A percentile compares a stretch with the other conserved stretches of the same genome.
Conservation (phyloP, 2,797 vertebrate genomes). For the Sciurus vulgaris region DNA sequence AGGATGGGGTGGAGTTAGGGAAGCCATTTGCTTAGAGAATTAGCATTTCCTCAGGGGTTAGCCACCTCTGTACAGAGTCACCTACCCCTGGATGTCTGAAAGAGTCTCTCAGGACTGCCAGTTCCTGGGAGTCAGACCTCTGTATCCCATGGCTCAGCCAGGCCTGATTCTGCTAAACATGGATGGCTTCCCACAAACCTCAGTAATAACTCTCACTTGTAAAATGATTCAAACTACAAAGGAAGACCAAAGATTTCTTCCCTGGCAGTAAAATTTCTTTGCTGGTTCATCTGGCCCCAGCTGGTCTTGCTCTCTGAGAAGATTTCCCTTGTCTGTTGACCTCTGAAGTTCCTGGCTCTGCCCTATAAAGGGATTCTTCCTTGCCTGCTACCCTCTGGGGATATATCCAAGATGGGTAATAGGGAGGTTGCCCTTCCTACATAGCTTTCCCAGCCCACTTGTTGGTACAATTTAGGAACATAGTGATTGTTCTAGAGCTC, state of each 20-base stretch:
- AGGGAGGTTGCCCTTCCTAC: background rate
- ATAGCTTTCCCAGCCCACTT: background rate
- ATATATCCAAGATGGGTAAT: background rate
- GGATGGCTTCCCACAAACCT: background rate
- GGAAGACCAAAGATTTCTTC: background rate
- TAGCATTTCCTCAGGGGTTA: too few species aligned
- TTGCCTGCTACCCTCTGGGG: background rate
- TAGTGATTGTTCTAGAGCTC: background rate
- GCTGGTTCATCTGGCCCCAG: background rate
- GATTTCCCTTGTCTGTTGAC: background rate
- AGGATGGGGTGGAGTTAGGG: too few species aligned
- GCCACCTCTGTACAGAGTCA: too few species aligned
- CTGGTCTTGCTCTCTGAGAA: background rate
- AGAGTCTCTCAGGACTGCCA: too few species aligned
- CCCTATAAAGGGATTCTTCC: background rate
- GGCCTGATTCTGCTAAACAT: too few species aligned
- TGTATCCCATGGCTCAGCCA: too few species aligned
- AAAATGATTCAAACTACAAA: background rate
- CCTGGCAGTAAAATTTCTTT: background rate
- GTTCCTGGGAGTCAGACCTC: too few species aligned
- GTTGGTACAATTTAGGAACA: background rate
- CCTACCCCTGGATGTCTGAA: too few species aligned
- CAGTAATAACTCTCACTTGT: background rate
- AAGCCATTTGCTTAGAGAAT: too few species aligned
- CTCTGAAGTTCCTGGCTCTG: background rate